Percentiles rank a stretch among this genome's conserved stretches.
phyloP scores from a whole-genome alignment of 1,140 invertebrate species.

The Lasioglossum albipes region DNA sequence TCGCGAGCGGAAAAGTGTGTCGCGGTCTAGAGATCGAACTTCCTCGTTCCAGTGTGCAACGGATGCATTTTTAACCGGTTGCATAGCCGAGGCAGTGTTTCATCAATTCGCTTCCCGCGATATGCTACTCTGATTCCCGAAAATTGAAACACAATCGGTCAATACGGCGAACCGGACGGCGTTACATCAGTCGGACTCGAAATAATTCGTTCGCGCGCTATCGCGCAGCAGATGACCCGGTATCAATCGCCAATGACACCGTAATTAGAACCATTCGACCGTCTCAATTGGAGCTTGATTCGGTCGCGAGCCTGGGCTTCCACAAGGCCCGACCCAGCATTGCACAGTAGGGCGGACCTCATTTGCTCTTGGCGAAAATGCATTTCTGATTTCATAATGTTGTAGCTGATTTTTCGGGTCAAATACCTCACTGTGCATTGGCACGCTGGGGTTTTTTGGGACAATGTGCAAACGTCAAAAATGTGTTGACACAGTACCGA shows the following conservation, averaged over 20 bases:
- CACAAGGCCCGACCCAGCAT: too few relatives aligned
- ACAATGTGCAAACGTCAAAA: too few relatives aligned
- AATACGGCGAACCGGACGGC: not conserved
- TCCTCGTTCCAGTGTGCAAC: too few relatives aligned
- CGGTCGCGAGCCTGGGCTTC: not conserved
- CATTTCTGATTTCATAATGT: too few relatives aligned
- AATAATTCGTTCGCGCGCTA: not conserved
- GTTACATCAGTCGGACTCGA: not conserved
- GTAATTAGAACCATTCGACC: constrained; percentile 4
- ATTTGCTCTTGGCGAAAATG: too few relatives aligned
- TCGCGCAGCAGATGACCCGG: not conserved
- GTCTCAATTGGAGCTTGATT: constrained; percentile 7
- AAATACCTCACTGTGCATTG: too few relatives aligned
- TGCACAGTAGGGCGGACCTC: too few relatives aligned
- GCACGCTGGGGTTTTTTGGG: too few relatives aligned
- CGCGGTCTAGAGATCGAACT: constrained; percentile 2
- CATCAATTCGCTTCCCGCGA: not conserved
- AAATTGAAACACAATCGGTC: not conserved
- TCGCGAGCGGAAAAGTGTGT: constrained; percentile 11
- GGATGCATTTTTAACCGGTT: not conserved
- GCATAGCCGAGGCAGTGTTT: not conserved
- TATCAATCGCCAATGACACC: not conserved
- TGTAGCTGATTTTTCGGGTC: too few relatives aligned
- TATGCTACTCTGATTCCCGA: not conserved
- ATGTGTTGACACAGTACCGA: too few relatives aligned